Conservation (phyloP, 2,113 vertebrate genomes). For the Lipophrys pholis region DNA sequence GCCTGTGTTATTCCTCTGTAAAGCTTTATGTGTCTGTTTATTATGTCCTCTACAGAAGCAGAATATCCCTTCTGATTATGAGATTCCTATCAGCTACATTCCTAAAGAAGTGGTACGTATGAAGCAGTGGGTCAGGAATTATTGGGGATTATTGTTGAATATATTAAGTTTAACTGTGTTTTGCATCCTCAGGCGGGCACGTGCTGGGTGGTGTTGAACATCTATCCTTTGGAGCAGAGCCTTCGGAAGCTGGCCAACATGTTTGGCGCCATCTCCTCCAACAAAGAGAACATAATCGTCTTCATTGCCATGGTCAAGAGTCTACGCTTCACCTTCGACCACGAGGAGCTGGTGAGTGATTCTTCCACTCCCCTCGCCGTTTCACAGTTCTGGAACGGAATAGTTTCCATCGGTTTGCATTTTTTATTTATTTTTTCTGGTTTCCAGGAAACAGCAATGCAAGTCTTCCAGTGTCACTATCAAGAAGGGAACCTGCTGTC, state of each 20-base stretch:
- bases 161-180: background rate
- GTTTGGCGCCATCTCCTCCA: slow-evolving; percentile 76
- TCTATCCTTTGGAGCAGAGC: slow-evolving; percentile 79
- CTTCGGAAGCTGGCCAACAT: slow-evolving; percentile 68
- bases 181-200: slow-evolving; percentile 59
- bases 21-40: background rate
- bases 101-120: slow-evolving; percentile 77
- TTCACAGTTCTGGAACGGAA: background rate
- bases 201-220: slow-evolving; percentile 80
- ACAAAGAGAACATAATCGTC: slow-evolving; percentile 72
- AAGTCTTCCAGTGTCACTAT: slow-evolving; percentile 80
- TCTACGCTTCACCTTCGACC: slow-evolving; percentile 76
- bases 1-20: background rate
- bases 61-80: slow-evolving; percentile 80
- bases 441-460: slow-evolving; percentile 74
- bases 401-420: too few species aligned
- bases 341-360: slow-evolving; percentile 70
- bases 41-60: slow-evolving; percentile 60
- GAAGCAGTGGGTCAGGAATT: background rate
- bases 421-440: too few species aligned
- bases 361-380: background rate
- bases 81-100: slow-evolving; percentile 76
- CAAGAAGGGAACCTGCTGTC: slow-evolving; percentile 59
- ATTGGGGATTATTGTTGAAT: background rate
- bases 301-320: slow-evolving; percentile 78